These are phyloP conservation scores for Drosophila melanosoma DNA, from an alignment of 2,888 invertebrate species.

Conservation along the genomic window DNA sequence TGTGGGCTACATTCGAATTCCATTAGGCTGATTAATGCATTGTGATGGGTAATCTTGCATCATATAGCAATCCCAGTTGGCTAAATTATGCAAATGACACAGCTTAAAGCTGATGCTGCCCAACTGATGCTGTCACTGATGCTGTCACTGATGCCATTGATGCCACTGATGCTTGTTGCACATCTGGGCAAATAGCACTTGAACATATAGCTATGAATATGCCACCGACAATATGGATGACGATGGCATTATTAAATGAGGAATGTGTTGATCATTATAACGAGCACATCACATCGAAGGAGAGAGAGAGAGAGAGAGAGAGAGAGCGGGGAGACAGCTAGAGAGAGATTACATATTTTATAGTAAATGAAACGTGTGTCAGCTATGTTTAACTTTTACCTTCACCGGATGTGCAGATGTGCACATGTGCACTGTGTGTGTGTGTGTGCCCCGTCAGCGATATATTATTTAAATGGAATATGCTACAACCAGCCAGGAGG, in stretches of 20 bases:
- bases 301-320: not conserved
- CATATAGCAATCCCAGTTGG: conserved; percentile 18
- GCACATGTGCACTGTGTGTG: conserved; percentile 8
- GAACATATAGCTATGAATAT: conserved; percentile 5
- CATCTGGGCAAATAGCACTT: not conserved
- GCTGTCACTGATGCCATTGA: not conserved
- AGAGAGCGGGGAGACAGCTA: not conserved
- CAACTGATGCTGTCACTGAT: not conserved
- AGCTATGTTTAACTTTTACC: conserved; percentile 72
- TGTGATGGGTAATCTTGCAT: conserved; percentile 9
- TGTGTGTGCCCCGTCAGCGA: conserved; percentile 22
- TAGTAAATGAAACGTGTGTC: conserved; percentile 80
- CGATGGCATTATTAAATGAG: conserved; percentile 69
- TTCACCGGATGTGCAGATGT: conserved; percentile 19
- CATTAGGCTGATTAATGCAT: conserved; percentile 52
- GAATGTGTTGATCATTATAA: conserved; percentile 54
- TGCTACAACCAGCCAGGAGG: conserved; percentile 60
- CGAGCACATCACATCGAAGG: conserved; percentile 3
- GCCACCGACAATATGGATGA: conserved; percentile 48
- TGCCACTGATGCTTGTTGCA: conserved; percentile 3
- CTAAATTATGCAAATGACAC: conserved; percentile 59
- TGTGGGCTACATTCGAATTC: conserved; percentile 44
- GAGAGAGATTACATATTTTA: conserved; percentile 69
- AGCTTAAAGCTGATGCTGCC: conserved; percentile 26
- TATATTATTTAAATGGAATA: conserved; percentile 71